Evolutionary conservation across 2,113 vertebrate genomes (phyloP).

Genomic region (Gulo gulo): DNA sequence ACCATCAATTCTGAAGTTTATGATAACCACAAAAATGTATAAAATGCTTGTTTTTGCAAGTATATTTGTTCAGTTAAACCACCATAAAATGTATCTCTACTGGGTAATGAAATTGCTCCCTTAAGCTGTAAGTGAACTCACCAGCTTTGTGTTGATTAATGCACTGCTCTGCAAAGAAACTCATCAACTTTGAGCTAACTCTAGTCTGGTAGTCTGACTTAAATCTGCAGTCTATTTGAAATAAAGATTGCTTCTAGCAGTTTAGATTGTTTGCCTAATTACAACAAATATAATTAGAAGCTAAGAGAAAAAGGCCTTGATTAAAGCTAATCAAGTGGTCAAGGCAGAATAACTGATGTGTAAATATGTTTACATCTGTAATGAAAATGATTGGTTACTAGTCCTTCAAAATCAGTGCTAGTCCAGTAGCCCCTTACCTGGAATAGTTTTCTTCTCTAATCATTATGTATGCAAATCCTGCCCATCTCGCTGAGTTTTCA

Average conservation of each 20-base stretch:
- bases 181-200: not conserved
- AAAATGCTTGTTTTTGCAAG: not conserved
- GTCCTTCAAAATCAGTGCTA: not conserved
- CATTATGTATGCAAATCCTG: not conserved
- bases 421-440: not conserved
- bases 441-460: not conserved
- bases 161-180: not conserved
- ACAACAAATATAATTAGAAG: constrained; percentile 43
- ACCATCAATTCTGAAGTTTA: not conserved
- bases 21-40: not conserved
- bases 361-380: not conserved
- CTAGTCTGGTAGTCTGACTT: not conserved
- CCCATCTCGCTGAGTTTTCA: not conserved
- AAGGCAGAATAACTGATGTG: not conserved
- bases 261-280: not conserved
- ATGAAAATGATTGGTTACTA: not conserved
- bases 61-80: constrained; percentile 1
- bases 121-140: not conserved
- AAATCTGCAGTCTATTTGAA: not conserved
- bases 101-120: not conserved
- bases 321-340: not conserved
- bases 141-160: not conserved
- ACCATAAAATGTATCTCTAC: not conserved
- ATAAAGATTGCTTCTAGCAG: constrained; percentile 9
- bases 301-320: not conserved